These are phyloP conservation scores for Spodoptera picta DNA, from an alignment of 2,888 invertebrate species.

Conservation along the genomic window DNA sequence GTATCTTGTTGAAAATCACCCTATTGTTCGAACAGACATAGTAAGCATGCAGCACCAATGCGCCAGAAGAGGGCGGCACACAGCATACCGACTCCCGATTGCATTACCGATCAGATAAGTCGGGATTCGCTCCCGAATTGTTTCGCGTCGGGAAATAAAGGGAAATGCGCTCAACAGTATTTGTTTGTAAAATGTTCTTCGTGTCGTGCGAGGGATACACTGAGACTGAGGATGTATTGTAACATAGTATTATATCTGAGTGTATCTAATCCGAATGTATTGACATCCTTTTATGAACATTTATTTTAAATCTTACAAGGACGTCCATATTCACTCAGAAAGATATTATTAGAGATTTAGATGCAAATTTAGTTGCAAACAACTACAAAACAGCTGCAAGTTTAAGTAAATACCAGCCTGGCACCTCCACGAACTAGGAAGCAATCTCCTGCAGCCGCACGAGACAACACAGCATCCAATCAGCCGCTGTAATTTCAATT, in stretches of 20 bases:
- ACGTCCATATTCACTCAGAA: no score
- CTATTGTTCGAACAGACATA: no score
- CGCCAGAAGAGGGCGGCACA: not conserved
- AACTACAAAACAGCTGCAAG: no score
- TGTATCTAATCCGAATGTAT: no score
- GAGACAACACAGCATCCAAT: constrained; percentile 3
- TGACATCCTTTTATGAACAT: no score
- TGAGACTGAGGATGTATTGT: constrained; percentile 6
- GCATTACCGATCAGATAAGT: constrained; percentile 45
- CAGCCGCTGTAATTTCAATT: constrained; percentile 4
- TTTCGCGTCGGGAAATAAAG: constrained; percentile 47
- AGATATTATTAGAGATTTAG: no score
- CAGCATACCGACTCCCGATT: constrained; percentile 27
- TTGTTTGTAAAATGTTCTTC: constrained; percentile 36
- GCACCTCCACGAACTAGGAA: not conserved
- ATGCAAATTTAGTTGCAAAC: not conserved
- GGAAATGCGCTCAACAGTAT: constrained; percentile 34
- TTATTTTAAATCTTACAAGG: no score
- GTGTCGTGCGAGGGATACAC: constrained; percentile 14
- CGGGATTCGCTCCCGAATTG: constrained; percentile 41
- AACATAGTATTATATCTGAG: not conserved
- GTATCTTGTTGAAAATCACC: no score
- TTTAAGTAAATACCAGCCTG: not conserved
- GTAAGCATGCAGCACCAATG: not conserved
- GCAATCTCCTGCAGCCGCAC: not conserved